Percentiles rank a stretch among this genome's conserved stretches.
Conservation (phyloP, 2,888 invertebrate species). For the Drosophila setosimentum region DNA sequence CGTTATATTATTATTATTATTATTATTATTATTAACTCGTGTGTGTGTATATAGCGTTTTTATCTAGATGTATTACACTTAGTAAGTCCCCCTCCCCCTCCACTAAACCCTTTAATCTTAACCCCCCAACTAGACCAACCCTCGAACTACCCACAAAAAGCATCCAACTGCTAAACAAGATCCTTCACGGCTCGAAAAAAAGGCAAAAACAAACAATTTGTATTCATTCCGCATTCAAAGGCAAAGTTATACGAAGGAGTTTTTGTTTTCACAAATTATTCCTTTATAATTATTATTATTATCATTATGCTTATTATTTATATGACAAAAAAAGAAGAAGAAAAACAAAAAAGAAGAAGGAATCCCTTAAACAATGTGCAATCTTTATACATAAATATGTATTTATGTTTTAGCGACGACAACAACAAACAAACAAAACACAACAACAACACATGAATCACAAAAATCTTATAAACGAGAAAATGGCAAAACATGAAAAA, state of each 20-base stretch:
- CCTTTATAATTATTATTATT: constrained; percentile 53
- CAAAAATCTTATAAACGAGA: constrained; percentile 64
- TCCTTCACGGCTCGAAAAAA: constrained; percentile 66
- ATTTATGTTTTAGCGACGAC: constrained; percentile 51
- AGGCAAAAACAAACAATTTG: constrained; percentile 61
- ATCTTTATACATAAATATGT: constrained; percentile 64
- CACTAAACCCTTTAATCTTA: background rate
- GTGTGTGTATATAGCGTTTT: constrained; percentile 79
- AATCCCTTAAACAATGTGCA: constrained; percentile 71
- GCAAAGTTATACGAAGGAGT: constrained; percentile 56
- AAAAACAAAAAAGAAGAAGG: constrained; percentile 42
- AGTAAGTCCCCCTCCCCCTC: constrained; percentile 36
- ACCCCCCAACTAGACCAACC: constrained; percentile 17
- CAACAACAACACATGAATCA: constrained; percentile 55
- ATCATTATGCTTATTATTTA: constrained; percentile 67
- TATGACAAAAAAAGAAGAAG: constrained; percentile 43
- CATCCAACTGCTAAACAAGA: constrained; percentile 5
- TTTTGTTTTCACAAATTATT: constrained; percentile 60
- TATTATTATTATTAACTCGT: constrained; percentile 72
- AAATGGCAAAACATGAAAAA: constrained; percentile 64
- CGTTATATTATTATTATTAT: constrained; percentile 78
- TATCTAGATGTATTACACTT: constrained; percentile 81
- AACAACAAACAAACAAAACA: constrained; percentile 41
- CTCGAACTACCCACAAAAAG: constrained; percentile 8
- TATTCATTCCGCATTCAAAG: constrained; percentile 68